Evolutionary conservation across 2,888 invertebrate species (phyloP).

Genomic region (Lampropteryx suffumata): DNA sequence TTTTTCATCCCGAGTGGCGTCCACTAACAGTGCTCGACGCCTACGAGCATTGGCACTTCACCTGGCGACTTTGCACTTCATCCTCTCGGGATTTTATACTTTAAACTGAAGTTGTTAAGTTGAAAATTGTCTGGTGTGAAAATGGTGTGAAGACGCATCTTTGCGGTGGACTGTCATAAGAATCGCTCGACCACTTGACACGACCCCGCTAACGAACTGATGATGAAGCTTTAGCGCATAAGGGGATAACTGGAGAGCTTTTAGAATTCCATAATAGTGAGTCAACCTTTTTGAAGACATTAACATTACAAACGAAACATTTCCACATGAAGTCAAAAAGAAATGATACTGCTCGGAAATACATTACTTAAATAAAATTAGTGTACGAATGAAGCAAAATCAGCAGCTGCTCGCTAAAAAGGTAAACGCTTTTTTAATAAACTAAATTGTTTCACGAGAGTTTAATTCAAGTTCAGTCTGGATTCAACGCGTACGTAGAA

Average conservation of each 20-base stretch:
- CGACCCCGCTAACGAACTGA: slow-evolving; percentile 59
- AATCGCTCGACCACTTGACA: slow-evolving; percentile 52
- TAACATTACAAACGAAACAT: too few species aligned
- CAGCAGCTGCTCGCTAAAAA: slow-evolving; percentile 13
- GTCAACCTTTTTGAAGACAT: slow-evolving; percentile 11
- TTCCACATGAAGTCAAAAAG: too few species aligned
- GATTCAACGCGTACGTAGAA: slow-evolving; percentile 39
- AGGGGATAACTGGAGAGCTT: slow-evolving; percentile 41
- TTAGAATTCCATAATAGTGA: slow-evolving; percentile 25
- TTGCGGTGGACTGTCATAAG: slow-evolving; percentile 35
- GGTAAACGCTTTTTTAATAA: slow-evolving; percentile 20
- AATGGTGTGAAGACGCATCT: slow-evolving; percentile 24
- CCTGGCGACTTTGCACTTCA: slow-evolving; percentile 17
- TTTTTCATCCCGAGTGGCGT: slow-evolving; percentile 46
- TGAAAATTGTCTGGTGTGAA: slow-evolving; percentile 27
- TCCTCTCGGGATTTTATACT: slow-evolving; percentile 23
- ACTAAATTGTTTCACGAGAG: slow-evolving; percentile 24
- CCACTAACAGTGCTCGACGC: slow-evolving; percentile 62
- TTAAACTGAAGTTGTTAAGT: slow-evolving; percentile 20
- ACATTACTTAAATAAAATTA: not conserved
- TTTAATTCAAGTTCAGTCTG: slow-evolving; percentile 30
- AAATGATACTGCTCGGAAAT: too few species aligned
- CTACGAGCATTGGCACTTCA: slow-evolving; percentile 48
- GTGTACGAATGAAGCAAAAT: too few species aligned
- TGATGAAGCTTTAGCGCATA: slow-evolving; percentile 52